phyloP scores from a whole-genome alignment of 2,888 invertebrate species.

The Eledone cirrhosa region DNA sequence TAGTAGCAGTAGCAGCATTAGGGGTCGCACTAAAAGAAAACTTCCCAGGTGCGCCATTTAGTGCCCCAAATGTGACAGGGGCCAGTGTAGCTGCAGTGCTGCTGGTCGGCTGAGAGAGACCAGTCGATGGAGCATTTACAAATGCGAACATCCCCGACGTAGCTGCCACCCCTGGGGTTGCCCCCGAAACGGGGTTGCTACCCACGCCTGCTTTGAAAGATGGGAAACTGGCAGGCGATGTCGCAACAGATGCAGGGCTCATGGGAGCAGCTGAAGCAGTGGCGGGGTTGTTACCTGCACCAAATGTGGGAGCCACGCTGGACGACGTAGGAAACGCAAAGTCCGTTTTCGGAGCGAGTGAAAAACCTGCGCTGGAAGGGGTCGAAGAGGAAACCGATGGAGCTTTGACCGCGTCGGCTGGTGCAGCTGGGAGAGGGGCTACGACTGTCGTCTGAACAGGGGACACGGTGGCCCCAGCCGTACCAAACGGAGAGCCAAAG shows the following conservation, averaged over 20 bases:
- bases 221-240: background rate
- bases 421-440: constrained; percentile 24
- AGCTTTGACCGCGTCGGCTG: constrained; percentile 9
- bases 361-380: too few species aligned
- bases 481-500: background rate
- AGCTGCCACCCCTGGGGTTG: constrained; percentile 18
- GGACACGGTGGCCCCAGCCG: constrained; percentile 29
- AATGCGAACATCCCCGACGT: background rate
- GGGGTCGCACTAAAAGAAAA: background rate
- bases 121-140: background rate
- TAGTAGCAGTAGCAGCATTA: background rate
- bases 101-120: background rate
- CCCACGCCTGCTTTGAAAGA: background rate
- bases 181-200: too few species aligned
- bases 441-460: constrained; percentile 27
- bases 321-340: background rate
- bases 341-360: background rate
- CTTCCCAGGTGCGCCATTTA: background rate
- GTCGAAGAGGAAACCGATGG: too few species aligned
- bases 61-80: constrained; percentile 25
- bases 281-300: background rate
- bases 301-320: background rate
- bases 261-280: background rate
- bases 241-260: constrained; percentile 9
- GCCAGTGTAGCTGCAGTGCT: constrained; percentile 3